phyloP scores from a whole-genome alignment of 2,888 invertebrate species.

The Dynastes tityus region DNA sequence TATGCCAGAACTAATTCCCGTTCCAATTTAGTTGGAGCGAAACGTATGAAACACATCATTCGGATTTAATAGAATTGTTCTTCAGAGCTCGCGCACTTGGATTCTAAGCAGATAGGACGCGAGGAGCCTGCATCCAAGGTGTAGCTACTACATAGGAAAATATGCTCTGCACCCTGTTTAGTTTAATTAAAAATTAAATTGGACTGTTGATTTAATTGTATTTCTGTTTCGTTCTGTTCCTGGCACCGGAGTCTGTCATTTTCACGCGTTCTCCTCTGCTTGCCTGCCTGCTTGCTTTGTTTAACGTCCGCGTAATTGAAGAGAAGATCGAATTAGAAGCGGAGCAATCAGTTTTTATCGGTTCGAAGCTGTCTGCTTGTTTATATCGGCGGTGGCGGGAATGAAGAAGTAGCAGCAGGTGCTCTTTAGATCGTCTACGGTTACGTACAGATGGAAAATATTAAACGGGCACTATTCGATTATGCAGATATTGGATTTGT shows the following conservation, averaged over 20 bases:
- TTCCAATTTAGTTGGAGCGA: slow-evolving; percentile 20
- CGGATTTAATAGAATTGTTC: slow-evolving; percentile 28
- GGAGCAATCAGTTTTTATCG: too few relatives aligned
- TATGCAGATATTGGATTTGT: too few relatives aligned
- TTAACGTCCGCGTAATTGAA: too few relatives aligned
- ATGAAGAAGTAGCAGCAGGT: too few relatives aligned
- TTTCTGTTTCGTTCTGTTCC: slow-evolving; percentile 5
- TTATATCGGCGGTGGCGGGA: too few relatives aligned
- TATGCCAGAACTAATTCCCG: slow-evolving; percentile 19
- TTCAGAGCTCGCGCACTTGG: slow-evolving; percentile 9
- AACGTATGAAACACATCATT: slow-evolving; percentile 18
- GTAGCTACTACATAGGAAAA: not conserved
- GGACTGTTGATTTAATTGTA: slow-evolving; percentile 27
- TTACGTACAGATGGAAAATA: too few relatives aligned
- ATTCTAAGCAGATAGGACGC: not conserved
- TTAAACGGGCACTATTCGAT: too few relatives aligned
- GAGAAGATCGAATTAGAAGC: too few relatives aligned
- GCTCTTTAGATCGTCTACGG: too few relatives aligned
- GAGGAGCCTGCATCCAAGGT: not conserved
- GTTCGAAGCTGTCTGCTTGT: too few relatives aligned
- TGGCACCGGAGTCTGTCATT: not conserved
- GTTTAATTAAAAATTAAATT: slow-evolving; percentile 35
- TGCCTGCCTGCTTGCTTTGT: not conserved
- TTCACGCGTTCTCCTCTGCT: not conserved
- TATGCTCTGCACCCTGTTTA: slow-evolving; percentile 13